Evolutionary conservation across 2,113 vertebrate genomes (phyloP), one percentile per base, ranked within the genome.

Genomic region (Himantopus leucocephalus): DNA sequence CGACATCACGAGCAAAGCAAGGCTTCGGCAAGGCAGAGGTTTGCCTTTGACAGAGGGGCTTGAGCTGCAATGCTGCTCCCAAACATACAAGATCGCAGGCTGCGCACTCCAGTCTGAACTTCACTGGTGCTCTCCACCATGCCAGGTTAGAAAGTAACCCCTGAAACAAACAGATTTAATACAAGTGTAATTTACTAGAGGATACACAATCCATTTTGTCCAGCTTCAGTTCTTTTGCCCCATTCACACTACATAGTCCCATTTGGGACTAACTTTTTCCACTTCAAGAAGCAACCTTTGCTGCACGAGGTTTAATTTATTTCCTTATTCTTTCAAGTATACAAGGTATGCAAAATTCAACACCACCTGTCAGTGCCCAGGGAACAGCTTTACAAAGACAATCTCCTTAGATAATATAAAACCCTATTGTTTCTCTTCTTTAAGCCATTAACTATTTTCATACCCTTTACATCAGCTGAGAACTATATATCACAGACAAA

Each of bases 381-480:
- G 88, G 73, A 96, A 85, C 73, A 85, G 91, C 91, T 94, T 95
- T 85, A 78, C 56, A 85, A 78, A 95, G 88, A 91, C 70, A 92
- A 93, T 94, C 85, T 94, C 78, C 68, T 70, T 50, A 92, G 68
- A 92, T 77, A 77, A 84, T 87, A 90, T 55, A 92, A 95, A 95
- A 27, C 56, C 66, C 37, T 90, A 75, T 47, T 90, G 89, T 96
- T 95, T 92, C 93, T 90, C 68, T 94, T 92, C 85, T 94, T 96
- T 88, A 94, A 93, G 68, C 37, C 82, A 81, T 94, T 96, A 94
- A 95, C 87, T 74, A 70, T 88, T 93, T 96, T 95, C 94, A 88
- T 78, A 94, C 67, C 35, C 91, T 93, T 85, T 80, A 88, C 34
- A 94, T 95, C 94, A 96, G 41, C 64, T 96, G 96, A 92, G 92